Conservation (phyloP, 2,113 vertebrate genomes). For the Monopterus albus region DNA sequence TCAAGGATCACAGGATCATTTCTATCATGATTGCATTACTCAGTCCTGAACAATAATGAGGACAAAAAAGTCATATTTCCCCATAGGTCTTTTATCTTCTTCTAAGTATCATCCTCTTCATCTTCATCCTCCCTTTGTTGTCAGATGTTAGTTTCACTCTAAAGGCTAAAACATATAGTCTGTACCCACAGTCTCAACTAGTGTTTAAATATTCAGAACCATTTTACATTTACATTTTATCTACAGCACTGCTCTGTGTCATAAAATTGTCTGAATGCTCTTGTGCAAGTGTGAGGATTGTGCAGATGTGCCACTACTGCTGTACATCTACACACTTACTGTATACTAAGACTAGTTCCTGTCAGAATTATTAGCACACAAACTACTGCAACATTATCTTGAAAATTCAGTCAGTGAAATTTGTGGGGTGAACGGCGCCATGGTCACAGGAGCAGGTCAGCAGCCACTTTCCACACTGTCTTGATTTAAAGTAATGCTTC, state of each 20-base stretch:
- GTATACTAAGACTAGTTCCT: not conserved
- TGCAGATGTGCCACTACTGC: not conserved
- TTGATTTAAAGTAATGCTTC: not conserved
- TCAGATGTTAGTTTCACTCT: not conserved
- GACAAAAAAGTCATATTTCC: not conserved
- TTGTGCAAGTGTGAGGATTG: not conserved
- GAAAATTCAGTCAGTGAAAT: not conserved
- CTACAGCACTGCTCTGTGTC: not conserved
- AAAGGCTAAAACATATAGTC: slow-evolving; percentile 5
- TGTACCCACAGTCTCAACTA: not conserved
- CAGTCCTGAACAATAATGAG: not conserved
- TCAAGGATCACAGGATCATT: no score
- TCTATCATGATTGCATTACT: not conserved
- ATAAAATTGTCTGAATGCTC: not conserved
- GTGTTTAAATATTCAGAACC: not conserved
- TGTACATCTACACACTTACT: no score
- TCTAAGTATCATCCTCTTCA: not conserved
- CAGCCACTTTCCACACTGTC: not conserved
- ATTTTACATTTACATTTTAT: not conserved
- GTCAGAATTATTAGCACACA: not conserved
- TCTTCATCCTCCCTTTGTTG: not conserved
- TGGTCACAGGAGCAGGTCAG: not conserved
- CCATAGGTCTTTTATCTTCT: not conserved
- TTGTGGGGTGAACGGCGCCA: not conserved
- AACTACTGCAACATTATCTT: not conserved